Base-by-base conservation (phyloP, 2,113 vertebrate species). In the Anolis carolinensis region DNA sequence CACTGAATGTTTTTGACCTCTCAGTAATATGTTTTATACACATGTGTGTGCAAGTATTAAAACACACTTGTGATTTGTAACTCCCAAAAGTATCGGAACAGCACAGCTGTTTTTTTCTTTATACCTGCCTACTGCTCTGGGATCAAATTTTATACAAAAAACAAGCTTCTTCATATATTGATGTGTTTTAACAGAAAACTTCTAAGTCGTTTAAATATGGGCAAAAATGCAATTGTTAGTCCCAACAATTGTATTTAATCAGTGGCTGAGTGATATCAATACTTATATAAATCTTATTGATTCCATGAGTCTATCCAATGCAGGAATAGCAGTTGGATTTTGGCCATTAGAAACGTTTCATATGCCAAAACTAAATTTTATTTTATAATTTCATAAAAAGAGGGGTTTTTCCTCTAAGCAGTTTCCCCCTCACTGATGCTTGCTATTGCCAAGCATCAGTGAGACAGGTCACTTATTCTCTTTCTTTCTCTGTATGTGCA, bases 21-120 rank as follows among this genome's bases (percentile, higher is more conserved):
- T 34, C 34, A 11, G 18, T 62, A 62, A 78, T 27, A 18, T 8
- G 52, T 52, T n/a, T 25, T 4, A 81, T 10, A 62, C 32, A 63
- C n/a, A 65, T 5, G 23, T 25, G 10, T 71, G 50, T 44, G 18
- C 48, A 9, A 1, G 6, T 23, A 10, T 11, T 55, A 59, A 36
- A 59, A 72, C 55, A 27, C 59, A 76, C 6, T 88, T 92, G 48
- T 52, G 59, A 5, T 72, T 84, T 93, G 83, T 25, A 80, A 73
- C 25, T 25, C 18, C 77, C 25, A 10, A 27, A 36, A 25, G 65
- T 68, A 85, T 9, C 71, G 39, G 48, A 87, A 78, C 59, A 1
- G 68, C 72, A 78, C 44, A 79, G 34, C 44, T 82, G 11, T 52
- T 80, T 0, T 79, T 20, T 75, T 59, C 1, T 59, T 59, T 84